phyloP scores from a whole-genome alignment of 2,113 vertebrate species.

The Gorsachius goisagi region DNA sequence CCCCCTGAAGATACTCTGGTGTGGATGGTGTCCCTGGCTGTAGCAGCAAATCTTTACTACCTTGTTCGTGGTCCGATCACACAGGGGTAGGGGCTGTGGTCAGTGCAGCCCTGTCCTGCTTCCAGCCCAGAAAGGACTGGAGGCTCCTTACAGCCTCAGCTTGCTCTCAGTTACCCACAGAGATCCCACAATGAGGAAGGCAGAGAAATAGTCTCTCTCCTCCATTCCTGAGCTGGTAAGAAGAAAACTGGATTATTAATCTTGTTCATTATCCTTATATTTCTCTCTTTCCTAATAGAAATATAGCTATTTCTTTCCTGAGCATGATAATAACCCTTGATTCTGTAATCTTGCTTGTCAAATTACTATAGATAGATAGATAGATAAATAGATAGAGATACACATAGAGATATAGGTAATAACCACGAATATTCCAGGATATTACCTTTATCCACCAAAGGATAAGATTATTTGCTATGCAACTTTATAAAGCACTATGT shows the following conservation, averaged over 20 bases:
- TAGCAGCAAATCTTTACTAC: neutral
- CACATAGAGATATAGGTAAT: neutral
- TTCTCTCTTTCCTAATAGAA: neutral
- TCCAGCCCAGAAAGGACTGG: neutral
- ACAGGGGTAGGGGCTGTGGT: accelerated
- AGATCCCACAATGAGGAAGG: neutral
- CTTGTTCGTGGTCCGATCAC: neutral
- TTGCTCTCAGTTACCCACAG: neutral
- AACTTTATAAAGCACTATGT: neutral
- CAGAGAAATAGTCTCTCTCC: neutral
- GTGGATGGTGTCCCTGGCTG: neutral
- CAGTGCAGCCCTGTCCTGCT: neutral
- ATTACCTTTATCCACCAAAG: neutral
- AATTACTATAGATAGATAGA: neutral
- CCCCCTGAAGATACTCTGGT: neutral
- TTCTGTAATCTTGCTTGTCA: neutral
- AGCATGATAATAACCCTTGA: neutral
- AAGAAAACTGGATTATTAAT: neutral
- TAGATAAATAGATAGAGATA: neutral
- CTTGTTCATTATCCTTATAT: neutral
- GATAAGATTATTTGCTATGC: neutral
- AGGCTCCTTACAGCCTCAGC: neutral
- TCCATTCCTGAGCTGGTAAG: neutral
- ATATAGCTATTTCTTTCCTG: neutral
- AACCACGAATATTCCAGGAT: neutral